phyloP scores from a whole-genome alignment of 2,797 vertebrate genomes.

The Pantherophis alleghaniensis region DNA sequence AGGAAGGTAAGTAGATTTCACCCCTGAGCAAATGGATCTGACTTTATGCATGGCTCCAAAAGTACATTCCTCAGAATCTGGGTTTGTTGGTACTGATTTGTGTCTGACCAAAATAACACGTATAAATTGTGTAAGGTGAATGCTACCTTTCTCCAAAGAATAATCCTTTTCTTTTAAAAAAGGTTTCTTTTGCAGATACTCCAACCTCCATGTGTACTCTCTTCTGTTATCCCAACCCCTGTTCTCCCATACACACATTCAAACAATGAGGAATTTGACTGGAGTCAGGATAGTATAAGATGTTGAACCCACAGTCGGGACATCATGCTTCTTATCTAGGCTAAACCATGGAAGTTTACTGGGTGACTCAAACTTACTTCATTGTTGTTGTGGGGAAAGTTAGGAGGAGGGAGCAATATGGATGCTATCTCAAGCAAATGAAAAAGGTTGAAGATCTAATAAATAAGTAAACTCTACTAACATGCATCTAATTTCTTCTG shows the following conservation, averaged over 20 bases:
- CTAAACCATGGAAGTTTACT: background rate
- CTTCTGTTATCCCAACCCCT: background rate
- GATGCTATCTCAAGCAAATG: background rate
- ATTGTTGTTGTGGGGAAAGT: background rate
- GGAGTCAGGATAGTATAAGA: background rate
- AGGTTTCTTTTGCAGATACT: background rate
- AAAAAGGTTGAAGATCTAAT: background rate
- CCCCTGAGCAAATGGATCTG: background rate
- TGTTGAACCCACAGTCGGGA: background rate
- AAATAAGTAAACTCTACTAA: background rate
- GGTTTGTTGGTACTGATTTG: background rate
- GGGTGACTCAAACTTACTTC: background rate
- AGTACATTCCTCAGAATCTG: background rate
- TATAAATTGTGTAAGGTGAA: background rate
- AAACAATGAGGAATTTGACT: background rate
- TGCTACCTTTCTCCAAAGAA: background rate
- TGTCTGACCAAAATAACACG: background rate
- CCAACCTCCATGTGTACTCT: background rate
- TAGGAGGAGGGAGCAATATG: background rate
- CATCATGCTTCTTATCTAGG: background rate
- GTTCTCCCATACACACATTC: background rate
- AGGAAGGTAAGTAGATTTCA: too few relatives aligned
- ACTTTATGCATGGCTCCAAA: background rate
- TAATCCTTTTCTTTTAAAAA: background rate
- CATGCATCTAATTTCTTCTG: background rate